Evolutionary conservation across 2,113 vertebrate genomes (phyloP).

Genomic region (Chauna torquata): DNA sequence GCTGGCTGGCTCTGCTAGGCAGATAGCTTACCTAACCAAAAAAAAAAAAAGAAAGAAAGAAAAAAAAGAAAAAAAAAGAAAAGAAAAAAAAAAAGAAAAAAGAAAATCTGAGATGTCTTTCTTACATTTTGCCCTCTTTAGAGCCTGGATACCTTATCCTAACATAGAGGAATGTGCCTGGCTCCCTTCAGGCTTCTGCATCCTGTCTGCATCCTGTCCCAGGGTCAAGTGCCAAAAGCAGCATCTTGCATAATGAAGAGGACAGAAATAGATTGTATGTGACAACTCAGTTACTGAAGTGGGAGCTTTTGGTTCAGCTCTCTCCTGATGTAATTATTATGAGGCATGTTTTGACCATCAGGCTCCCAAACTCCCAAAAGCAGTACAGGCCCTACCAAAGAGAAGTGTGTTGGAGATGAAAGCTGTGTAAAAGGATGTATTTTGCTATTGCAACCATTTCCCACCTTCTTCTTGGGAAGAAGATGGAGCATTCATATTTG

Average conservation of each 20-base stretch:
- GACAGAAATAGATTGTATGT: neutral
- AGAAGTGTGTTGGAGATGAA: neutral
- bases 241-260: neutral
- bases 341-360: neutral
- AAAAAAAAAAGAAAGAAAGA: neutral
- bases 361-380: neutral
- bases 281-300: neutral
- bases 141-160: neutral
- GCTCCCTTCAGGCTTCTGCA: neutral
- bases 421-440: neutral
- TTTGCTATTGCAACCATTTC: neutral
- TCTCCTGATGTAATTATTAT: neutral
- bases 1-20: neutral
- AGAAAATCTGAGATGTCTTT: neutral
- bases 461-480: neutral
- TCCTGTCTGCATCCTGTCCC: neutral
- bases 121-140: neutral
- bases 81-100: no score
- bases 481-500: neutral
- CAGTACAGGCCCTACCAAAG: neutral
- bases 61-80: neutral
- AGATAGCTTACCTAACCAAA: neutral
- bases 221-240: neutral
- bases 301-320: neutral
- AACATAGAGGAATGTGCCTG: neutral